Evolutionary conservation across 1,140 invertebrate genomes (phyloP), one percentile per base, ranked within the genome.

Genomic region (Alviniconcha marisindica): DNA sequence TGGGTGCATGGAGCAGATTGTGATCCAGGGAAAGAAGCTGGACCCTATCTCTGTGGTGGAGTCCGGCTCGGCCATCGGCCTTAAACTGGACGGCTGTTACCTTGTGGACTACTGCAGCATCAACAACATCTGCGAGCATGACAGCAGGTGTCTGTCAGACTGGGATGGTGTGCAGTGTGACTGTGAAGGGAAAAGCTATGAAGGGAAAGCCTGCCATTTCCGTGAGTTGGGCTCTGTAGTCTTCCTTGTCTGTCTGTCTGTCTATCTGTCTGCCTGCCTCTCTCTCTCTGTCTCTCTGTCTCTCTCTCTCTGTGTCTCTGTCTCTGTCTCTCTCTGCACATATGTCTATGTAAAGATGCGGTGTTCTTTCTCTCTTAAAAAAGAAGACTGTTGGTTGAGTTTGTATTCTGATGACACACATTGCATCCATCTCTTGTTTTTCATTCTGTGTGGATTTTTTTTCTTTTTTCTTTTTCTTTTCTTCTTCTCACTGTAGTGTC

Each of bases 201-300:
- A 96, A 63, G 97, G 97, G 48, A 97, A 97, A 90, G 97, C 98
- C 89, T 99, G 97, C 88, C 97, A 98, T 91, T 99, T 98, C 90
- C 96, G 95, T 96, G 92, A 94, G 92, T 92, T n/a, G 48, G 2
- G 3, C 54, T 40, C 3, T 77, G 0, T 60, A 33, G 0, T 63
- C 36, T 2, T 78, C 60, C 15, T 78, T 60, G 31, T 54, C 24
- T 24, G 21, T 60, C 56, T 21, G 18, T 24, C 4, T 60, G 7
- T 24, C 24, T 60, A 18, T 21, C 24, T 60, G 7, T 60, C 56
- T 24, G 0, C n/a, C 56, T 24, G 21, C n/a, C 4, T 24, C 1
- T 24, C 56, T 60, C 56, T 24, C 56, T 60, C 14, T 24, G 7
- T 24, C 56, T 14, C 56, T 24, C 4, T 24, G 21, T 60, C 4